phyloP scores from a whole-genome alignment of 2,113 vertebrate species.

The Phalacrocorax pelagicus region DNA sequence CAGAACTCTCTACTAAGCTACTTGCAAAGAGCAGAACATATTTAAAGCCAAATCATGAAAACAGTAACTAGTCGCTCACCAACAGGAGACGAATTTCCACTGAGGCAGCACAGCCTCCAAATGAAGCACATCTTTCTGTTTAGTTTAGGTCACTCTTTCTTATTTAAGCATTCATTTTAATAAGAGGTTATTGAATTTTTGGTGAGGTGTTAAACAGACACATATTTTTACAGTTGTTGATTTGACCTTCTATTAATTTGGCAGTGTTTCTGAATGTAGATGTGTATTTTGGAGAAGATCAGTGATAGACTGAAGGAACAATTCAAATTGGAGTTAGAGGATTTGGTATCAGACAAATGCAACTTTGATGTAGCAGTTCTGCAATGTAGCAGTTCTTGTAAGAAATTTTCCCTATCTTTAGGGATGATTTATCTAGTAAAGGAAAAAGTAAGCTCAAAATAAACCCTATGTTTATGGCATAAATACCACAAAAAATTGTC shows the following conservation, averaged over 20 bases:
- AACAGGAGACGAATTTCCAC: not conserved
- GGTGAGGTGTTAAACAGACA: not conserved
- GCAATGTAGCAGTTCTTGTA: not conserved
- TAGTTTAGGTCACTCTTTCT: not conserved
- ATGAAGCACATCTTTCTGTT: not conserved
- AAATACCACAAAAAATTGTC: not conserved
- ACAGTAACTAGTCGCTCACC: not conserved
- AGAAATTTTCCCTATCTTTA: not conserved
- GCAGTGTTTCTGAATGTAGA: not conserved
- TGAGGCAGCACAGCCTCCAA: not conserved
- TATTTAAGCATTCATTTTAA: not conserved
- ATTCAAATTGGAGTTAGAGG: not conserved
- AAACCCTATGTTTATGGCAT: not conserved
- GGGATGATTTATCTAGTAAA: not conserved
- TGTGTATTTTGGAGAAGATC: not conserved
- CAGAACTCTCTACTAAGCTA: not conserved
- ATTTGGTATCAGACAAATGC: not conserved
- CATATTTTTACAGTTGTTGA: not conserved
- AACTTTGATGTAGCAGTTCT: not conserved
- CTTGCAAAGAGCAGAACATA: not conserved
- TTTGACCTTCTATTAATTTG: not conserved
- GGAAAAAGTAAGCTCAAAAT: not conserved
- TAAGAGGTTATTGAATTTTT: not conserved
- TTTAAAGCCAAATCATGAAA: not conserved
- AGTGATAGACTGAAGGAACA: not conserved